These are phyloP conservation scores for Xenotilapia leptura DNA, from an alignment of 2,113 vertebrate species.

Conservation along the genomic window DNA sequence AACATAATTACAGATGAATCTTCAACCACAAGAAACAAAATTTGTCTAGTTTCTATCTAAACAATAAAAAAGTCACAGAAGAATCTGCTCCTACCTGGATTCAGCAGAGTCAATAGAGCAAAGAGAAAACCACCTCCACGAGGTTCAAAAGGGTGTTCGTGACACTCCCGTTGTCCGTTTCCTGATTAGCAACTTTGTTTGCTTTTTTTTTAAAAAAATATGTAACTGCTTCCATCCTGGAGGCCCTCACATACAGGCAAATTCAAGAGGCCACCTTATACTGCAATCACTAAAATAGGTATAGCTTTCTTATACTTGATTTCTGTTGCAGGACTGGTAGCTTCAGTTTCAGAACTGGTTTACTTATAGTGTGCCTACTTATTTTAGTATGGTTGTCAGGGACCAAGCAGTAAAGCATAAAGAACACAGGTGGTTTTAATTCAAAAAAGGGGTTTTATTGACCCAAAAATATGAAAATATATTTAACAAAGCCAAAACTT, in stretches of 20 bases:
- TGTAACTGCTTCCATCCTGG: not conserved
- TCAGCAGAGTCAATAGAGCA: not conserved
- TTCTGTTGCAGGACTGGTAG: not conserved
- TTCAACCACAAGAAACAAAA: not conserved
- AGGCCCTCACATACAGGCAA: fast-evolving
- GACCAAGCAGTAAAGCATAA: too few relatives aligned
- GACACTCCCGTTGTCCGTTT: not conserved
- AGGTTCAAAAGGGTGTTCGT: not conserved
- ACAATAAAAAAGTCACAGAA: not conserved
- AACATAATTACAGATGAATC: not conserved
- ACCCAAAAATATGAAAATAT: too few relatives aligned
- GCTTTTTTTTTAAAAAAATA: fast-evolving
- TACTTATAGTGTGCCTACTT: not conserved
- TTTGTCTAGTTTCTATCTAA: not conserved
- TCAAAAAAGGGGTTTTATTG: too few relatives aligned
- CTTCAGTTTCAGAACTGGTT: not conserved
- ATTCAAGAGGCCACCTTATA: not conserved
- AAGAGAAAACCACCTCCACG: not conserved
- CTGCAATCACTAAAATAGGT: not conserved
- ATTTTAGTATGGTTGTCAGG: not conserved
- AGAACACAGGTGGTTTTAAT: too few relatives aligned
- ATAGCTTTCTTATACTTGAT: not conserved
- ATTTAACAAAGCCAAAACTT: too few relatives aligned
- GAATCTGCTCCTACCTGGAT: not conserved
- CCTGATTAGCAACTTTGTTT: not conserved